A percentile compares a stretch with the other conserved stretches of the same genome.
phyloP scores from a whole-genome alignment of 1,140 invertebrate genomes.

The Episyrphus balteatus region DNA sequence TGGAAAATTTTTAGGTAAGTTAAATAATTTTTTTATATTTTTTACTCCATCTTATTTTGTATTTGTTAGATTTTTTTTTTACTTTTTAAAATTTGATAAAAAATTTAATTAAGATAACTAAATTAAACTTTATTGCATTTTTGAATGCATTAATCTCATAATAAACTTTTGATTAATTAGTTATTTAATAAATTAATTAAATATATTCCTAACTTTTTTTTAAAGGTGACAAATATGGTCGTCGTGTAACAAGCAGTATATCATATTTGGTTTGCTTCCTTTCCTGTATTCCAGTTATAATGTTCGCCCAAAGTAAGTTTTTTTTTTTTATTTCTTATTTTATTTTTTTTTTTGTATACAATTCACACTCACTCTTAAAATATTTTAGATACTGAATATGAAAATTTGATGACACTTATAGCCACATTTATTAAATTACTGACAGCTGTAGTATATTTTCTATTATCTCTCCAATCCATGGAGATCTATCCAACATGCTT shows the following conservation, averaged over 20 bases:
- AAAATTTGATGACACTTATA: slow-evolving; percentile 33
- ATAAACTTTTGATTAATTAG: no score
- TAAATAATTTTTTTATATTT: background rate
- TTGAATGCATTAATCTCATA: no score
- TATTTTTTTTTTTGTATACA: background rate
- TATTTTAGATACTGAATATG: slow-evolving; percentile 27
- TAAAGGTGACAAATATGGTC: slow-evolving; percentile 40
- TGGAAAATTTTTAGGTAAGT: slow-evolving; percentile 37
- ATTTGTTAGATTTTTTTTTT: no score
- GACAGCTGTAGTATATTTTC: slow-evolving; percentile 49
- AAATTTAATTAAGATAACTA: no score
- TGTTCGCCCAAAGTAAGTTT: slow-evolving; percentile 33
- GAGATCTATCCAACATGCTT: slow-evolving; percentile 59
- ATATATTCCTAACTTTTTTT: no score
- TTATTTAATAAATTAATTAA: no score
- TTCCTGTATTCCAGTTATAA: slow-evolving; percentile 38
- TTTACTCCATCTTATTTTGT: no score
- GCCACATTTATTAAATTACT: slow-evolving; percentile 49
- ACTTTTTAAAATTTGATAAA: no score
- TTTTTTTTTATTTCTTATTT: background rate
- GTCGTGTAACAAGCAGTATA: slow-evolving; percentile 40
- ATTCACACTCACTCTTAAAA: no score
- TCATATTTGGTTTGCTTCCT: slow-evolving; percentile 37
- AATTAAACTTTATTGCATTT: no score
- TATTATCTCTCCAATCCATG: slow-evolving; percentile 48